These are phyloP conservation scores for Silurus glanis DNA, from an alignment of 2,113 vertebrate species.

Conservation along the genomic window DNA sequence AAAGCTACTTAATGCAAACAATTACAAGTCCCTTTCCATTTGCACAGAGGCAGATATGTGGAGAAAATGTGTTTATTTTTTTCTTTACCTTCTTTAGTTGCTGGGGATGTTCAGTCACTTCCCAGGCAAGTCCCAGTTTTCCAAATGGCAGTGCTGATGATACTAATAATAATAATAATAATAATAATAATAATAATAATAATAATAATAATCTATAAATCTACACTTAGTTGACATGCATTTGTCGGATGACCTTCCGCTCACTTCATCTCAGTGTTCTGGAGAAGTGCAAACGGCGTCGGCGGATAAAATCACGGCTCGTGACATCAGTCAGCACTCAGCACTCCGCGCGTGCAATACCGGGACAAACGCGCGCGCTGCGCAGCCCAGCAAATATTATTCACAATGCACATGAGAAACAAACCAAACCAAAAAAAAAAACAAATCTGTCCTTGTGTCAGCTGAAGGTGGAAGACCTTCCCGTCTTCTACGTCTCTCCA, in stretches of 20 bases:
- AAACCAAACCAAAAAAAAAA: background rate
- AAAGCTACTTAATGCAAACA: background rate
- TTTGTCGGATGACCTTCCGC: slow-evolving; percentile 26
- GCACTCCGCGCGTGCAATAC: background rate
- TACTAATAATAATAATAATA: background rate
- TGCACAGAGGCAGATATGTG: background rate
- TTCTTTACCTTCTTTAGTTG: slow-evolving; percentile 15
- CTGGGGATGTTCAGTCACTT: background rate
- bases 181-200: background rate
- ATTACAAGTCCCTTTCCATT: background rate
- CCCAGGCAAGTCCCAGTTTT: background rate
- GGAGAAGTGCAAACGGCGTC: slow-evolving; percentile 21
- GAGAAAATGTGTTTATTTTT: background rate
- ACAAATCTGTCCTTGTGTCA: background rate
- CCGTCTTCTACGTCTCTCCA: slow-evolving; percentile 11
- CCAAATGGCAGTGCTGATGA: background rate
- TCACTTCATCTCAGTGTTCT: slow-evolving; percentile 38
- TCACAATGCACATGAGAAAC: background rate
- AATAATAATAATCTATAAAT: background rate
- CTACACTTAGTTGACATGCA: background rate
- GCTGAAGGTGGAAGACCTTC: background rate
- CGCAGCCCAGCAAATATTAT: background rate
- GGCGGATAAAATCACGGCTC: background rate
- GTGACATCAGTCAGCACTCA: background rate
- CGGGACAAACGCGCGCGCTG: background rate